These are phyloP conservation scores for Choristoneura rosaceana DNA, from an alignment of 2,888 invertebrate genomes.

Conservation along the genomic window DNA sequence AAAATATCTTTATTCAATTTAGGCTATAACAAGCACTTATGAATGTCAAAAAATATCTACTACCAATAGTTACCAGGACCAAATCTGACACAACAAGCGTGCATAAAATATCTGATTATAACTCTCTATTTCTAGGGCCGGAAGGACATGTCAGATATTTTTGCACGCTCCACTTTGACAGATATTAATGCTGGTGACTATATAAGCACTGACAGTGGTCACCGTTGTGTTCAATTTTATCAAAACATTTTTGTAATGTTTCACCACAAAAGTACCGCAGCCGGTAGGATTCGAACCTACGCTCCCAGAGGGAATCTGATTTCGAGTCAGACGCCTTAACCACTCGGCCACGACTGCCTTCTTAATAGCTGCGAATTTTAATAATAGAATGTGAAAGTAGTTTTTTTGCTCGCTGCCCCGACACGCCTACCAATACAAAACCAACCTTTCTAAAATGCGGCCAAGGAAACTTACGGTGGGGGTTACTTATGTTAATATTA, in stretches of 20 bases:
- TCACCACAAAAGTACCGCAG: conserved; percentile 79
- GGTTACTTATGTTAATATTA: neutral
- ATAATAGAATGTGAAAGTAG: neutral
- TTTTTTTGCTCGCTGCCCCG: neutral
- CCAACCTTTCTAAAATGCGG: neutral
- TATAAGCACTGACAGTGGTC: too few relatives aligned
- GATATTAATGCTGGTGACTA: too few relatives aligned
- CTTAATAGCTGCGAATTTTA: neutral
- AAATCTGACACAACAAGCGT: too few relatives aligned
- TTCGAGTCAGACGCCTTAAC: conserved; percentile 91
- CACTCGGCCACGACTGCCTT: conserved; percentile 89
- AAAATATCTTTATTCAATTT: too few relatives aligned
- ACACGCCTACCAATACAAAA: neutral
- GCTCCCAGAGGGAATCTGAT: conserved; percentile 95
- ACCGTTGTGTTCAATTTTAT: neutral
- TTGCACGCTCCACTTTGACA: too few relatives aligned
- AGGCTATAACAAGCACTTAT: too few relatives aligned
- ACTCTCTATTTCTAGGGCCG: too few relatives aligned
- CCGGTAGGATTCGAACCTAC: conserved; percentile 95
- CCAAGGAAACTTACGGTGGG: neutral
- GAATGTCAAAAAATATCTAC: too few relatives aligned
- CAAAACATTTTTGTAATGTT: neutral
- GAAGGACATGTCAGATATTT: too few relatives aligned
- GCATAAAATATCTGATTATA: too few relatives aligned
- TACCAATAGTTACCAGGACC: too few relatives aligned